Evolutionary conservation across 2,888 invertebrate genomes (phyloP), one percentile per base, ranked within the genome.

Genomic region (Automeris io): DNA sequence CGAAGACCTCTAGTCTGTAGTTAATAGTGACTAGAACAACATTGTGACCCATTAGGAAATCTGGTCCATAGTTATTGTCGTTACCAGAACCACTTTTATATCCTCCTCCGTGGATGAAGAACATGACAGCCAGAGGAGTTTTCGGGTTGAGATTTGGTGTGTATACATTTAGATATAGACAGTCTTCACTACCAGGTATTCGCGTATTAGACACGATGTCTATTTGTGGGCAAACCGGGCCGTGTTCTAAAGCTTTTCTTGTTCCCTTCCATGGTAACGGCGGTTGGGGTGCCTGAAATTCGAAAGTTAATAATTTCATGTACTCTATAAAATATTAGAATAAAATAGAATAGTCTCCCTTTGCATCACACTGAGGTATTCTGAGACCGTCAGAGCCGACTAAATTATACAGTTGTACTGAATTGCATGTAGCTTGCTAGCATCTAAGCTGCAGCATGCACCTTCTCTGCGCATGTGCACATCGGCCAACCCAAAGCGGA

Each of bases 1-100:
- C 88, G 4, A 88, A 48, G 0, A 74, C 70, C 0, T 85, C 87
- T 4, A 71, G 43, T 41, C 88, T 64, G 43, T 85, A 88, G 51
- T 88, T 88, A 0, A 88, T 45, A 0, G 88, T 88, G 1, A 54
- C 54, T 1, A 54, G n/a, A 19, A 54, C 21, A 0, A 54, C 49
- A 8, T 33, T 35, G 13, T 46, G 26, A 5, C 41, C 40, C 0
- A 54, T 11, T 1, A 54, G 36, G 19, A 54, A 51, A 38, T 51
- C 49, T 9, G 73, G 70, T 0, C 65, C 69, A 26, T 57, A 61
- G 1, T 51, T 13, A 11, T 49, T 41, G 4, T 53, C 52, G 36
- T 69, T 54, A 9, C 69, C 67, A 19, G 57, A 61, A 3, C 69
- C 70, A 8, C 50, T 49, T 1, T 41, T 34, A 26, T 56, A 66